Base-by-base conservation (phyloP, 2,888 invertebrate genomes). In the Drosophila nr. perissopoda region DNA sequence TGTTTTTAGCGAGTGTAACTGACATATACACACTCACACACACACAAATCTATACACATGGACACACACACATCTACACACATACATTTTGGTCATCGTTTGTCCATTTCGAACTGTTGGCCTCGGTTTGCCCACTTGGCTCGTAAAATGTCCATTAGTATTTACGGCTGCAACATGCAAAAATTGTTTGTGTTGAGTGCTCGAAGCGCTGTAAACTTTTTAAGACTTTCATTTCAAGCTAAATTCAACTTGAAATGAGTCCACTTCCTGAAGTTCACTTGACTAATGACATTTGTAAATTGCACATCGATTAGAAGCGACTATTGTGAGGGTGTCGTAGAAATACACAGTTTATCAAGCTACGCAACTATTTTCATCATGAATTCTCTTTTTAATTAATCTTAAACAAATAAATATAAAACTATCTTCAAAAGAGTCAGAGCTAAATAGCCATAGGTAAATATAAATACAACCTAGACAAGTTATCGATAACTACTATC, bases 111-210 rank as follows among this genome's bases (percentile, higher is more conserved):
- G 13, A 49, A 29, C 54, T 36, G 13, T 52, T 52, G 33, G 33
- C 52, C 34, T 46, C 33, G 46, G 8, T 33, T 29, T 66, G 76
- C n/a, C 51, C 63, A 11, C 52, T 60, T 70, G 73, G 79, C 84
- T 90, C 91, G 91, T 91, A 91, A 91, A 91, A 91, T 91, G 83
- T 90, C 91, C 91, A 91, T 91, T 91, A 91, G 91, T 91, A 91
- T 82, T 91, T 90, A 81, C 80, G 75, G 76, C 74, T 76, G 72
- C 81, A 79, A 82, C 87, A 90, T 87, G 90, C 89, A 89, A 91
- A 91, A 88, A 74, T 85, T 51, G 36, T 18, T n/a, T 54, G 25
- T 63, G 56, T n/a, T 68, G 74, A 82, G 82, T 77, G 77, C 42
- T 56, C 34, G 59, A 11, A 40, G 16, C 49, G 86, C 31, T 83